These are phyloP conservation scores for Peromyscus polionotus DNA, from an alignment of 2,113 vertebrate genomes.

Conservation along the genomic window DNA sequence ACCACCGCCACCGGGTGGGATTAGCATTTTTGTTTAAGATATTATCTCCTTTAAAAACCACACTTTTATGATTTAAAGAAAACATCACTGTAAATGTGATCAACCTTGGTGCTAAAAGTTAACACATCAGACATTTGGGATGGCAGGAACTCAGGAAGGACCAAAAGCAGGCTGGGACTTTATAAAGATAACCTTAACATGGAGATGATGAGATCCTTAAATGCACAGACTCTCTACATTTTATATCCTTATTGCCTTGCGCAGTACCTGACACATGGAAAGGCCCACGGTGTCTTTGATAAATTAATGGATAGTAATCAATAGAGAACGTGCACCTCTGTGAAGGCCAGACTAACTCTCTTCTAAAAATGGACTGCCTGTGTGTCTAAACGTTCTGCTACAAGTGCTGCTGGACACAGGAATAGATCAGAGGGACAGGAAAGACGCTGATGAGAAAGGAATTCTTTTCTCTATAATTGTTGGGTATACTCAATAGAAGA, in stretches of 20 bases:
- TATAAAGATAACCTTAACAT: background rate
- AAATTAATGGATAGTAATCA: background rate
- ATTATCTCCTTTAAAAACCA: conserved; percentile 11
- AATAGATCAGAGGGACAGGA: background rate
- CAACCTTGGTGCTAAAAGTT: background rate
- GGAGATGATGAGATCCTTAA: background rate
- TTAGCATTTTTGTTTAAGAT: background rate
- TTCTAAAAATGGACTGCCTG: background rate
- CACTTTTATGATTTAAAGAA: background rate
- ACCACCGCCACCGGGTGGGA: too few relatives aligned
- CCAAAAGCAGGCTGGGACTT: background rate
- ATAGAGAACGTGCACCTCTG: background rate
- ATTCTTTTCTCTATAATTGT: background rate
- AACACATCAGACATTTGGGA: background rate
- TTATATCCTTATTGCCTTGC: background rate
- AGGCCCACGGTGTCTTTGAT: background rate
- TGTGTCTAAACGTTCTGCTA: background rate
- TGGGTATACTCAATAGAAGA: background rate
- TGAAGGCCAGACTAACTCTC: background rate
- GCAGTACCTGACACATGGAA: background rate
- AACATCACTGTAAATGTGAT: background rate
- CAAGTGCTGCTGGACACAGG: background rate
- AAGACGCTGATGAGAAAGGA: background rate
- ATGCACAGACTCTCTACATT: background rate
- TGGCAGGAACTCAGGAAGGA: background rate